Conservation (phyloP, 2,113 vertebrate species). For the Pagrus major region DNA sequence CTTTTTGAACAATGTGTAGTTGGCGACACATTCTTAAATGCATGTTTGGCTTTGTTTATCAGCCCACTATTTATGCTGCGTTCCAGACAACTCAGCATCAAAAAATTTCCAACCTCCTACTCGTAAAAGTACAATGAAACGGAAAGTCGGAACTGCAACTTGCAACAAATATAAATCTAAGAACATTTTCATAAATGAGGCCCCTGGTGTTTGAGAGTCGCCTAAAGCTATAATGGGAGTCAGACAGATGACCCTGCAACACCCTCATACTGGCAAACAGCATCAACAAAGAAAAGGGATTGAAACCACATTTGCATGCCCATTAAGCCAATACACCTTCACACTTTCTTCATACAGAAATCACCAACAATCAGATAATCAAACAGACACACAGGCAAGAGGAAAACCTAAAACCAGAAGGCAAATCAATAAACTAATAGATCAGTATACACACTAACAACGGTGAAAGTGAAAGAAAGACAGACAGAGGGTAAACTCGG, state of each 20-base stretch:
- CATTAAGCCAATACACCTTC: slow-evolving; percentile 29
- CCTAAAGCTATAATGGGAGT: not conserved
- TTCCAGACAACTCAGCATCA: too few relatives aligned
- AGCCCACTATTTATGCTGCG: too few relatives aligned
- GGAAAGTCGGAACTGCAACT: too few relatives aligned
- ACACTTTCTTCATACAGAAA: slow-evolving; percentile 32
- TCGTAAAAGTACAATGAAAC: too few relatives aligned
- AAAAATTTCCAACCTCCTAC: too few relatives aligned
- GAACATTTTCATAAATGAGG: too few relatives aligned
- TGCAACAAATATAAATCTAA: too few relatives aligned
- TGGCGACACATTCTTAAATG: too few relatives aligned
- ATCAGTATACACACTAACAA: slow-evolving; percentile 25
- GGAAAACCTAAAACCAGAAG: slow-evolving; percentile 38
- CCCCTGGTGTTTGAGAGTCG: too few relatives aligned
- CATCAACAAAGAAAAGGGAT: slow-evolving; percentile 20
- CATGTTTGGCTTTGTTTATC: too few relatives aligned
- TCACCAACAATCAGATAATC: slow-evolving; percentile 59
- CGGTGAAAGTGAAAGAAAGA: slow-evolving; percentile 3
- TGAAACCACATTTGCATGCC: slow-evolving; percentile 29
- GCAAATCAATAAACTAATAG: slow-evolving; percentile 49
- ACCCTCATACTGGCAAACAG: slow-evolving; percentile 7
- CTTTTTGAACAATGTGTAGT: too few relatives aligned
- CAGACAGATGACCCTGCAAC: slow-evolving; percentile 9
- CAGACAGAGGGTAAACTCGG: slow-evolving; percentile 5
- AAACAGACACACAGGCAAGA: slow-evolving; percentile 52